A percentile compares a stretch with the other conserved stretches of the same genome.
phyloP scores from a whole-genome alignment of 2,113 vertebrate species.

The Burhinus oedicnemus region DNA sequence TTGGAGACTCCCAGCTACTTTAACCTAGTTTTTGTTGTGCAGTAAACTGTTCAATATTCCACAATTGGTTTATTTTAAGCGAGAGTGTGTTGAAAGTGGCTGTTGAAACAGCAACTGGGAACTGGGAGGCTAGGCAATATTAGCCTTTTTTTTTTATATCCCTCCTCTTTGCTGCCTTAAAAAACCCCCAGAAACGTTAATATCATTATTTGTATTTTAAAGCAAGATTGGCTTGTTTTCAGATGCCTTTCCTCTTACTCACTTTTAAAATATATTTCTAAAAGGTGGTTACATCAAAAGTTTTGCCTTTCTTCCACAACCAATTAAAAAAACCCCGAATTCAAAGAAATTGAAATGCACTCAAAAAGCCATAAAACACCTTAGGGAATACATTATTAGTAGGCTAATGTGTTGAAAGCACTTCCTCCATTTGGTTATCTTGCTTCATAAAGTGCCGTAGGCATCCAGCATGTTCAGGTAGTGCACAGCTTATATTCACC shows the following conservation, averaged over 20 bases:
- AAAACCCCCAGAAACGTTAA: accelerated
- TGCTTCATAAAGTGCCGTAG: not conserved
- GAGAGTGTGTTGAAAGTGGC: not conserved
- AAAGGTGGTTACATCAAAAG: not conserved
- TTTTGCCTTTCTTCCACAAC: not conserved
- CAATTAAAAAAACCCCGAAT: not conserved
- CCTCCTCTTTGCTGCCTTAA: not conserved
- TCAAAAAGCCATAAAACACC: not conserved
- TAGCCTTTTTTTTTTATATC: not conserved
- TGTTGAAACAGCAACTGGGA: not conserved
- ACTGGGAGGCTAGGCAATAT: not conserved
- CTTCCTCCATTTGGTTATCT: not conserved
- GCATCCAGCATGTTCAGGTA: not conserved
- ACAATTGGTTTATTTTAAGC: not conserved
- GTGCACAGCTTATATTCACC: not conserved
- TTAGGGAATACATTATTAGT: not conserved
- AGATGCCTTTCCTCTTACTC: not conserved
- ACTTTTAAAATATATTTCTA: not conserved
- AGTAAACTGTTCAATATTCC: constrained; percentile 32
- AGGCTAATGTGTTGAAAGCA: constrained; percentile 23
- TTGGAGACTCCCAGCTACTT: not conserved
- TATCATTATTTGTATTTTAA: not conserved
- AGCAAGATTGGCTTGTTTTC: not conserved
- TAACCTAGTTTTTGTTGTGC: not conserved
- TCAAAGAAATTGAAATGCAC: not conserved